Evolutionary conservation across 2,113 vertebrate species (phyloP), one percentile per base, ranked within the genome.

Genomic region (Tetrax tetrax): DNA sequence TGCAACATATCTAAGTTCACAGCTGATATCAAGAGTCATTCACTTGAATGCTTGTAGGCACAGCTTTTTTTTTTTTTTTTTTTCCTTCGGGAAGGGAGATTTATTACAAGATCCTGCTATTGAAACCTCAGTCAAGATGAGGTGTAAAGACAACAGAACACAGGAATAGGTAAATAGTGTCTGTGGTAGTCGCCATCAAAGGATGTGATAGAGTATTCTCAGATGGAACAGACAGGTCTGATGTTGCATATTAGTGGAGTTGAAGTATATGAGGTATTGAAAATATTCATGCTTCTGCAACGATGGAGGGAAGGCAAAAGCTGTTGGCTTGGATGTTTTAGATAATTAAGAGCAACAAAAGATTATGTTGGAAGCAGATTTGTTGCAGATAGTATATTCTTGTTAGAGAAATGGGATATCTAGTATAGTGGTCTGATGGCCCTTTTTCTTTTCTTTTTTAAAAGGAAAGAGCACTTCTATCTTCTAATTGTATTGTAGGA

Each of bases 271-370:
- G 93, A 96, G 81, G 48, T 93, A 96, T 96, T 96, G 95, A 96
- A 96, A 96, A 97, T 96, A 96, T 96, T 97, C 95, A 96, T 80
- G 70, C 66, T 22, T 83, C 78, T 76, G 91, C 78, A 66, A 41
- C 61, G 75, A 85, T 59, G 84, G 54, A 75, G 70, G 91, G 66
- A 82, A 95, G 66, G 70, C 61, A 53, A 83, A 84, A 94, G 86
- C 87, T 91, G 91, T 91, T 79, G 81, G 61, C 81, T 92, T 95
- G 90, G 70, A 94, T 95, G 77, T 85, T 95, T 92, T 91, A 95
- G 95, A 83, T 91, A 96, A 96, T 96, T 94, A 96, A 91, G 90
- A 96, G 74, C 77, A 96, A 96, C 94, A 96, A 94, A 95, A 96
- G 91, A 92, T 75, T 68, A 65, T 50, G 65, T 27, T 87, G 83